These are phyloP conservation scores for Hydrozoanthus gracilis DNA, from an alignment of 92 coral and sea anemone species.

Conservation along the genomic window DNA sequence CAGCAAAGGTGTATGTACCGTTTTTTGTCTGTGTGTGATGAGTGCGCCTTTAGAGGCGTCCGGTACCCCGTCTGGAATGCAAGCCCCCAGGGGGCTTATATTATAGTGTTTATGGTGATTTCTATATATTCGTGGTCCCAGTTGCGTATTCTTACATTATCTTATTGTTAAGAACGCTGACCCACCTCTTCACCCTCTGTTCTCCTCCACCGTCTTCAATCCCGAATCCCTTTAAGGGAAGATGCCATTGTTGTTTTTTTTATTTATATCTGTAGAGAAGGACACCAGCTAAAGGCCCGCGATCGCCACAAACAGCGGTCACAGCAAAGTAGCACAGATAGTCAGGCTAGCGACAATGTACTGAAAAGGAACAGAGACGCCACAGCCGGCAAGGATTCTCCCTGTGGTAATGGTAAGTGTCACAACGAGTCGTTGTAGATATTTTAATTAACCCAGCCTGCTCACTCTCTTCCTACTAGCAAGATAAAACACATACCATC, in stretches of 20 bases:
- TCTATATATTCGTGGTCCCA: too few species aligned
- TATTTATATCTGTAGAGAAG: slow-evolving; percentile 16
- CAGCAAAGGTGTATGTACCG: too few species aligned
- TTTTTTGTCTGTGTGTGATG: too few species aligned
- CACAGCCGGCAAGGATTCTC: slow-evolving; percentile 36
- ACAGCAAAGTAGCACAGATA: slow-evolving; percentile 29
- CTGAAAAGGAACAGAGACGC: slow-evolving; percentile 74
- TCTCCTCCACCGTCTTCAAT: background rate
- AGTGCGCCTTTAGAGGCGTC: too few species aligned
- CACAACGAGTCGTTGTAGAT: background rate
- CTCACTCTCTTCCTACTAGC: too few species aligned
- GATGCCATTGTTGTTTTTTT: background rate
- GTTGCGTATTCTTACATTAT: too few species aligned
- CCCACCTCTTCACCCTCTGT: too few species aligned
- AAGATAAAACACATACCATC: too few species aligned
- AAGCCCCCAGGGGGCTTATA: too few species aligned
- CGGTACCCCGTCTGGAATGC: too few species aligned
- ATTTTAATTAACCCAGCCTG: background rate
- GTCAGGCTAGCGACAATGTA: slow-evolving; percentile 62
- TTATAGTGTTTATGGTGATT: too few species aligned
- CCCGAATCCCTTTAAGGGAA: background rate
- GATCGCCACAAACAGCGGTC: slow-evolving; percentile 24
- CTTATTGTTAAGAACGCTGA: too few species aligned
- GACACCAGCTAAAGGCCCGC: slow-evolving; percentile 20
- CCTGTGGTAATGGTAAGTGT: slow-evolving; percentile 61